Evolutionary conservation across 2,888 invertebrate species (phyloP).

Genomic region (Sylvicola cinctus): DNA sequence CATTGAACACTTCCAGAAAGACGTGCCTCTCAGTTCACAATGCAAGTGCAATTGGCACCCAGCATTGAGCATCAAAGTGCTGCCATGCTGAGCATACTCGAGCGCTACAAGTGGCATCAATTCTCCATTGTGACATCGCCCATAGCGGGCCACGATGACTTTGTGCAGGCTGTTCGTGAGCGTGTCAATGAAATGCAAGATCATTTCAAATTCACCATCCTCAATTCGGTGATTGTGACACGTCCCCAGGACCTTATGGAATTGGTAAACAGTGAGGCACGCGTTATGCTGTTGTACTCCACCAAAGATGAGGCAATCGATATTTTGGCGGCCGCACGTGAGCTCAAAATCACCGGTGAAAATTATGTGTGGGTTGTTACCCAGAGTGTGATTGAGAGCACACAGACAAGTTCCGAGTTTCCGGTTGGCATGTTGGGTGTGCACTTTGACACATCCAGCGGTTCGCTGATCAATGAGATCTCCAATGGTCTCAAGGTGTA

Average conservation of each 20-base stretch:
- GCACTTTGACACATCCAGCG: conserved; percentile 75
- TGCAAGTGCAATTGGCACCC: conserved; percentile 86
- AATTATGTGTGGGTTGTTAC: conserved; percentile 96
- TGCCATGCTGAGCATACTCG: conserved; percentile 86
- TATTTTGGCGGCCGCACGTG: conserved; percentile 37
- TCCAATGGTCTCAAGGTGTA: conserved; percentile 80
- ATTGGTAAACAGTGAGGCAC: conserved; percentile 71
- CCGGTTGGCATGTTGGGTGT: conserved; percentile 87
- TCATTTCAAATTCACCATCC: conserved; percentile 59
- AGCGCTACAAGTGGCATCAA: conserved; percentile 91
- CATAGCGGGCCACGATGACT: conserved; percentile 88
- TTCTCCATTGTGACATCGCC: conserved; percentile 86
- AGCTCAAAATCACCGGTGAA: conserved; percentile 39
- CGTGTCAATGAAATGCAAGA: conserved; percentile 62
- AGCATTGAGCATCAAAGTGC: conserved; percentile 91
- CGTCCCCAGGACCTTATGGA: conserved; percentile 56
- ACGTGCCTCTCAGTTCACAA: conserved; percentile 65
- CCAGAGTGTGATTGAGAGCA: conserved; percentile 75
- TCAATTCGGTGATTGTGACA: conserved; percentile 70
- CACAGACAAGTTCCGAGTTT: conserved; percentile 54
- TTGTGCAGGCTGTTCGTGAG: conserved; percentile 82
- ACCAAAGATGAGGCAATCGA: conserved; percentile 71
- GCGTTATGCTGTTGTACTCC: conserved; percentile 82
- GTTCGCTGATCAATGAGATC: conserved; percentile 65
- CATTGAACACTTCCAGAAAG: conserved; percentile 23